A percentile compares a stretch with the other conserved stretches of the same genome.
phyloP scores from a whole-genome alignment of 2,113 vertebrate genomes.

The Prunella himalayana region DNA sequence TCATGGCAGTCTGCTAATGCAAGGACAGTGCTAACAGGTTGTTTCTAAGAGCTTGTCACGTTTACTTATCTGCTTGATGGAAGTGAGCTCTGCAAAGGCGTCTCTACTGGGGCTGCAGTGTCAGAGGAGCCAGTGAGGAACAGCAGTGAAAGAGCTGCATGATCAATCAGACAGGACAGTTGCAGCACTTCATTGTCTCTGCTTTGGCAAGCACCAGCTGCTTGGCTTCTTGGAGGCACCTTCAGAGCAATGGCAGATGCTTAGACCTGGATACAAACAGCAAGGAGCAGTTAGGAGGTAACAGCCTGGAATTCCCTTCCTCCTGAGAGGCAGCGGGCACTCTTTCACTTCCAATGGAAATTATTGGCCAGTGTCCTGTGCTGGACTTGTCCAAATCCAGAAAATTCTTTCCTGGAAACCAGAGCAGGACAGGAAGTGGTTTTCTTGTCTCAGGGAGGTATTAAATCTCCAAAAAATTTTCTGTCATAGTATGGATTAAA shows the following conservation, averaged over 20 bases:
- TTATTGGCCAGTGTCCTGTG: not conserved
- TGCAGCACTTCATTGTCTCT: not conserved
- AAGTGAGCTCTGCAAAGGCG: not conserved
- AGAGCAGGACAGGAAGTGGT: not conserved
- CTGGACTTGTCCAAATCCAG: not conserved
- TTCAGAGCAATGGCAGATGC: not conserved
- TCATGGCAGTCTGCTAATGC: not conserved
- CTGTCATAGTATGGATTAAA: not conserved
- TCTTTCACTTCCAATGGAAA: not conserved
- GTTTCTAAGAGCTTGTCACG: not conserved
- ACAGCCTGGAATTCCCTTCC: not conserved
- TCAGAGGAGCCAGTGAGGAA: not conserved
- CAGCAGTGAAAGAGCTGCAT: not conserved
- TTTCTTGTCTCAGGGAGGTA: not conserved
- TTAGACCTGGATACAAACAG: not conserved
- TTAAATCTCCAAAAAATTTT: not conserved
- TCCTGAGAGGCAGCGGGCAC: not conserved
- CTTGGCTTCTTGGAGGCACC: not conserved
- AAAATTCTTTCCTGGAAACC: not conserved
- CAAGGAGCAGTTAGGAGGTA: not conserved
- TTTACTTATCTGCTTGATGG: slow-evolving; percentile 1
- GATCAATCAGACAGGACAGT: not conserved
- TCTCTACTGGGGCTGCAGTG: not conserved
- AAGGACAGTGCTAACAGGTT: slow-evolving; percentile 15
- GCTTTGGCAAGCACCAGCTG: not conserved